Conservation (phyloP, 1,140 invertebrate genomes). For the Telenomus remus region DNA sequence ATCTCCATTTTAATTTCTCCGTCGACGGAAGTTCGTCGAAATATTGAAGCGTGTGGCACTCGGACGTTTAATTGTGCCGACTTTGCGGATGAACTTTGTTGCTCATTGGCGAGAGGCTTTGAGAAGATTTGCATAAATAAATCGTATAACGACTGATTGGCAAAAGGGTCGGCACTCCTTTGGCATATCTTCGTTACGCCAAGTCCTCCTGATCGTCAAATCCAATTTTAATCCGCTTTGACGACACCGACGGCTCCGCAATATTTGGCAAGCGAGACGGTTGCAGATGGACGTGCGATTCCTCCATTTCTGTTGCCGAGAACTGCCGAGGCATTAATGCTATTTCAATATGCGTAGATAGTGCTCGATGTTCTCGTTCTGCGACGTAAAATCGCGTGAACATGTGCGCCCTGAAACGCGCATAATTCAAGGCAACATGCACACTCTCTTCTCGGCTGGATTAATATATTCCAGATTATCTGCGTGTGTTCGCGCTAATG, state of each 20-base stretch:
- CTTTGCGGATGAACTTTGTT: constrained; percentile 24
- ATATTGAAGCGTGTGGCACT: constrained; percentile 18
- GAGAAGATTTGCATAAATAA: constrained; percentile 41
- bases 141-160: constrained; percentile 34
- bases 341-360: constrained; percentile 57
- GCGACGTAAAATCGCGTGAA: constrained; percentile 45
- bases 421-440: constrained; percentile 59
- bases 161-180: constrained; percentile 26
- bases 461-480: constrained; percentile 63
- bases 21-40: constrained; percentile 1
- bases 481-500: constrained; percentile 59
- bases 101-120: constrained; percentile 20
- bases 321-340: constrained; percentile 61
- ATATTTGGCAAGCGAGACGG: constrained; percentile 37
- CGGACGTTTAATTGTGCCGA: constrained; percentile 29
- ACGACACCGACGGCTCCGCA: constrained; percentile 25
- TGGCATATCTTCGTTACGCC: constrained; percentile 36
- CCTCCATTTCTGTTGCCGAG: constrained; percentile 41
- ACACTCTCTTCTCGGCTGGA: constrained; percentile 52
- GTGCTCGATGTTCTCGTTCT: constrained; percentile 38
- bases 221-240: constrained; percentile 53
- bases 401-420: constrained; percentile 44
- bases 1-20: constrained; percentile 28
- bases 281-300: neutral
- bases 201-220: constrained; percentile 37